Evolutionary conservation across 1,140 invertebrate genomes (phyloP).

Genomic region (Bombus pyrosoma): DNA sequence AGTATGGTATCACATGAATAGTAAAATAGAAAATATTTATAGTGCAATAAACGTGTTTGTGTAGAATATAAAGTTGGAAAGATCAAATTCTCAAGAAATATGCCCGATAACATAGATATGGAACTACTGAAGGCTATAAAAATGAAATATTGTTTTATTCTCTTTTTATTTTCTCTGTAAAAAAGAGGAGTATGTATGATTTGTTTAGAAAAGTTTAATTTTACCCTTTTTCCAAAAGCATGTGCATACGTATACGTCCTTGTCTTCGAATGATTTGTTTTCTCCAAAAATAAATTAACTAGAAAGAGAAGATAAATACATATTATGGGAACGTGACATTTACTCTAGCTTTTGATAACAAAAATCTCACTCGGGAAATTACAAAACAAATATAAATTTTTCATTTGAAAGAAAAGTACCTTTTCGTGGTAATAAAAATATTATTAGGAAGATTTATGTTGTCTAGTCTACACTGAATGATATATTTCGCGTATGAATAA

Average conservation of each 20-base stretch:
- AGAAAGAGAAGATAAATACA: not conserved
- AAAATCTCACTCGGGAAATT: not conserved
- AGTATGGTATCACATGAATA: not conserved
- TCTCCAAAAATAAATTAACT: not conserved
- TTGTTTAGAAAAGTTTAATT: not conserved
- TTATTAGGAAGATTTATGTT: not conserved
- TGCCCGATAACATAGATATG: not conserved
- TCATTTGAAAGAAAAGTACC: not conserved
- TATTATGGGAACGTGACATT: too few species aligned
- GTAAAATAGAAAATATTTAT: too few species aligned
- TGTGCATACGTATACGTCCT: too few species aligned
- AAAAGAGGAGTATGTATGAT: not conserved
- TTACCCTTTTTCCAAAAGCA: not conserved
- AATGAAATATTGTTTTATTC: not conserved
- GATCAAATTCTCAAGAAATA: not conserved
- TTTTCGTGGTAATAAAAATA: not conserved
- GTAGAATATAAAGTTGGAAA: not conserved
- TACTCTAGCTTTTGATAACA: not conserved
- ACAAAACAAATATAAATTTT: not conserved
- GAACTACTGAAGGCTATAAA: not conserved
- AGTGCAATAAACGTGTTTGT: not conserved
- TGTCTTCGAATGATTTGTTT: not conserved
- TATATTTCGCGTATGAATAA: too few species aligned
- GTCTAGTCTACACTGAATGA: not conserved
- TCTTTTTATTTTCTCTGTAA: too few species aligned